Percentiles rank a stretch among this genome's conserved stretches.
phyloP scores from a whole-genome alignment of 2,888 invertebrate genomes.

The Hypolimnas misippus region DNA sequence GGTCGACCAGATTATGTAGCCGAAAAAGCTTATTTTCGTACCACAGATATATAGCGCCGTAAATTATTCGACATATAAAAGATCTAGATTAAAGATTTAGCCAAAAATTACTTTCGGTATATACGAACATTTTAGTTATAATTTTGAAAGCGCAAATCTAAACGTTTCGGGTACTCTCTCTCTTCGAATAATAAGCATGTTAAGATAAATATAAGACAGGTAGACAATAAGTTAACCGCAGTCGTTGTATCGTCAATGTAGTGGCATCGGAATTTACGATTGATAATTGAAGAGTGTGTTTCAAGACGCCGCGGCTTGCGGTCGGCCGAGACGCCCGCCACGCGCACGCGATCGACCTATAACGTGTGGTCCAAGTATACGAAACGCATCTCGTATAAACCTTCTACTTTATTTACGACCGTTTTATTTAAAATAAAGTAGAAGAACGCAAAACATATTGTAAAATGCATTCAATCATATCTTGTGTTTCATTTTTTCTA shows the following conservation, averaged over 20 bases:
- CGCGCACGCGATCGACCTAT: constrained; percentile 62
- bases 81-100: neutral
- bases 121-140: neutral
- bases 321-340: constrained; percentile 51
- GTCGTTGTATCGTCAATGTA: constrained; percentile 58
- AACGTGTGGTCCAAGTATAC: constrained; percentile 40
- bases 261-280: constrained; percentile 75
- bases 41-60: constrained; percentile 48
- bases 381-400: constrained; percentile 3
- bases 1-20: constrained; percentile 69
- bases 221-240: constrained; percentile 44
- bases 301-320: constrained; percentile 62
- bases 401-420: neutral
- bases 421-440: neutral
- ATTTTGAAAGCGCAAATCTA: constrained; percentile 11
- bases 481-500: too few species aligned
- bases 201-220: constrained; percentile 43
- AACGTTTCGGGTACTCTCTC: constrained; percentile 32
- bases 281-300: constrained; percentile 77
- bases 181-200: constrained; percentile 41
- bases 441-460: too few species aligned
- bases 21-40: constrained; percentile 51
- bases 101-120: neutral
- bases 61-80: neutral
- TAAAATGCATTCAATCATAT: too few species aligned